Evolutionary conservation across 2,113 vertebrate genomes (phyloP).

Genomic region (Anarrhichthys ocellatus): DNA sequence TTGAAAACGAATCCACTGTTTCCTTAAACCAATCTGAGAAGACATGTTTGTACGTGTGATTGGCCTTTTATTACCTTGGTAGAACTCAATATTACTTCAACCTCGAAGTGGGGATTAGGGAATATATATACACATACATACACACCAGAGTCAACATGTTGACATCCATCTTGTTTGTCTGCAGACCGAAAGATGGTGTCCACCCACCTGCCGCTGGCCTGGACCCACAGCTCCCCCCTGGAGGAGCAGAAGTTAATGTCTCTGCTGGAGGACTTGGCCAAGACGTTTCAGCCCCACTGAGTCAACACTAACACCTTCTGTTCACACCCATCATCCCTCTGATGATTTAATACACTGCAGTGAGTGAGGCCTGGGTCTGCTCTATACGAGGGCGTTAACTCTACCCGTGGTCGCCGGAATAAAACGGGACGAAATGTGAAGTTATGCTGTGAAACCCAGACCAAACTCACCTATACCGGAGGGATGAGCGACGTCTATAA

Average conservation of each 20-base stretch:
- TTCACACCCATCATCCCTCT: neutral
- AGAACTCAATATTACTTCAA: neutral
- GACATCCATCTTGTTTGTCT: neutral
- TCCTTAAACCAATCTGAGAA: neutral
- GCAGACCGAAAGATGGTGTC: conserved; percentile 82
- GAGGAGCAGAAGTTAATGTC: conserved; percentile 86
- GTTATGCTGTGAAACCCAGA: conserved; percentile 20
- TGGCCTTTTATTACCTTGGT: neutral
- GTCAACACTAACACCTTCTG: conserved; percentile 42
- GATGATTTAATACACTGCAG: neutral
- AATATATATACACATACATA: neutral
- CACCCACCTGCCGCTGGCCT: conserved; percentile 84
- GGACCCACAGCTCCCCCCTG: conserved; percentile 82
- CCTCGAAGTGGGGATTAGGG: neutral
- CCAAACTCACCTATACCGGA: conserved; percentile 14
- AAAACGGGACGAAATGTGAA: neutral
- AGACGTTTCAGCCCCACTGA: conserved; percentile 84
- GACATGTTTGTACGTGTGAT: neutral
- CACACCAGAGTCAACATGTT: neutral
- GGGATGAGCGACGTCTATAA: neutral
- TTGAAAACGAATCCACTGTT: neutral
- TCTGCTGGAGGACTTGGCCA: conserved; percentile 84
- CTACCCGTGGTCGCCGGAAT: neutral
- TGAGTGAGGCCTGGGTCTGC: neutral
- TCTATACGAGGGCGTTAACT: neutral